Conservation (phyloP, 2,888 invertebrate genomes). For the Lagria hirta region DNA sequence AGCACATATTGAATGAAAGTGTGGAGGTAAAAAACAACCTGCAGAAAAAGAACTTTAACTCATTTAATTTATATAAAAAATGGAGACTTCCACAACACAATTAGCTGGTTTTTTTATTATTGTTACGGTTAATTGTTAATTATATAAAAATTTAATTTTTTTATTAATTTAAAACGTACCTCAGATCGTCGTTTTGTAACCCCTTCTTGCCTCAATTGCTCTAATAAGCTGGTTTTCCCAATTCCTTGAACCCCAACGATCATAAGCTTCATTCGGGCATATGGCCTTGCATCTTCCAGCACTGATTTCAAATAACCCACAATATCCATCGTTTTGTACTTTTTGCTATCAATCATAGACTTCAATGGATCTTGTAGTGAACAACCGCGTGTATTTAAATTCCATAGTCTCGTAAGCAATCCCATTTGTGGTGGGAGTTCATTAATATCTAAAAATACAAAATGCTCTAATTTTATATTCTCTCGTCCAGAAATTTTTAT, state of each 20-base stretch:
- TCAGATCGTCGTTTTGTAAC: conserved; percentile 71
- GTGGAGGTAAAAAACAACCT: too few species aligned
- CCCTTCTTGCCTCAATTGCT: conserved; percentile 86
- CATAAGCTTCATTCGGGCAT: conserved; percentile 95
- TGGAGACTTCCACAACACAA: too few species aligned
- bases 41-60: too few species aligned
- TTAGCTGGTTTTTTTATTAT: conserved; percentile 3
- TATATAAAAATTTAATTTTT: neutral
- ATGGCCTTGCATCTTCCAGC: conserved; percentile 86
- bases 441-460: conserved; percentile 64
- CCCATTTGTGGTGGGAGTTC: conserved; percentile 96
- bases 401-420: conserved; percentile 91
- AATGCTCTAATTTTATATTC: conserved; percentile 11
- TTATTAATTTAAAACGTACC: conserved; percentile 44
- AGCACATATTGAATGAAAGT: too few species aligned
- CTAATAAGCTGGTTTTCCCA: conserved; percentile 87
- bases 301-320: conserved; percentile 90
- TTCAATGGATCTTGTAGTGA: conserved; percentile 83
- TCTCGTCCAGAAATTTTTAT: conserved; percentile 14
- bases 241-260: conserved; percentile 88
- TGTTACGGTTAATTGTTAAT: conserved; percentile 6
- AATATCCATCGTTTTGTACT: conserved; percentile 93
- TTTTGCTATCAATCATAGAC: conserved; percentile 88
- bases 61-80: too few species aligned
- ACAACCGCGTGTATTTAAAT: conserved; percentile 89